Evolutionary conservation across 2,113 vertebrate genomes (phyloP).

Genomic region (Anhinga rufa): DNA sequence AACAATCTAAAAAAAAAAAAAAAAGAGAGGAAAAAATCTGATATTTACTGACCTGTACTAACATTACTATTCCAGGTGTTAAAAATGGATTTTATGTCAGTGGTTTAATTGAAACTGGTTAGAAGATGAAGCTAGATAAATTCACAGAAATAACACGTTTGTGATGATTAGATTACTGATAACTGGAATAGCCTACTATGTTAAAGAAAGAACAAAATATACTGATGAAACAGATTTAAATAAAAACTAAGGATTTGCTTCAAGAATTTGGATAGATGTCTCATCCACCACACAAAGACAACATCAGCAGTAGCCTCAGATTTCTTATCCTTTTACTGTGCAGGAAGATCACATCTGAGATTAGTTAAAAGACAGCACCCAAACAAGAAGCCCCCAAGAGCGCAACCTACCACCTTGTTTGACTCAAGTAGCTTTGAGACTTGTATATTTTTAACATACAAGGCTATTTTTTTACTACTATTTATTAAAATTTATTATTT

Average conservation of each 20-base stretch:
- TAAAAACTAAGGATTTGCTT: not conserved
- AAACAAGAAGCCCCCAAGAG: not conserved
- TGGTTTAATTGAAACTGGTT: not conserved
- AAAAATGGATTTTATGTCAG: not conserved
- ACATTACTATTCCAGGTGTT: not conserved
- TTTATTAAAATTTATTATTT: too few relatives aligned
- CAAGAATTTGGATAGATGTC: not conserved
- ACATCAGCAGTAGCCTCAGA: not conserved
- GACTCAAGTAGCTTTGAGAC: not conserved
- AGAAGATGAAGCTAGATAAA: not conserved
- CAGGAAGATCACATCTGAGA: not conserved
- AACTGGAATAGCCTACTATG: not conserved
- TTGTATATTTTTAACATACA: not conserved
- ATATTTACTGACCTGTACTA: not conserved
- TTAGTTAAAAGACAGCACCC: not conserved
- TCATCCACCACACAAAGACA: not conserved
- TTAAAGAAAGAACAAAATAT: not conserved
- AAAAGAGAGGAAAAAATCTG: not conserved
- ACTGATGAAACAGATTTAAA: not conserved
- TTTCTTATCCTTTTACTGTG: not conserved
- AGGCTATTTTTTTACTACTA: too few relatives aligned
- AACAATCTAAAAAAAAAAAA: constrained; percentile 75
- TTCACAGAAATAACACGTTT: not conserved
- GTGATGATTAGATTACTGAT: not conserved
- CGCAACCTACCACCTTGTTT: not conserved